Conservation (phyloP, 2,888 invertebrate genomes). For the Salpingus planirostris region DNA sequence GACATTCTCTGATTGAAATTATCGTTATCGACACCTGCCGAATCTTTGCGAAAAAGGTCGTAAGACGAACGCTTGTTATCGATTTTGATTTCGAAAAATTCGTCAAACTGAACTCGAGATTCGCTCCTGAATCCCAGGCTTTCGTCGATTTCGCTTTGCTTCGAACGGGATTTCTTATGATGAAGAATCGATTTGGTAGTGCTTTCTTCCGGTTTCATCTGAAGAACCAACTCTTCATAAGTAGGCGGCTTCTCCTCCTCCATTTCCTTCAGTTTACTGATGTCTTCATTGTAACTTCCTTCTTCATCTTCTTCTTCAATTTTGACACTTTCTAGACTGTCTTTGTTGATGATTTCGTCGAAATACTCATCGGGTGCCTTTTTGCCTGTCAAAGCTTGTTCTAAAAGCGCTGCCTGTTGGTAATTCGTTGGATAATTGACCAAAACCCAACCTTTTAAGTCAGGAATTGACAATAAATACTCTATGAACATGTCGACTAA, state of each 20-base stretch:
- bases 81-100: too few species aligned
- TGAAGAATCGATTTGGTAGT: too few species aligned
- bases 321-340: slow-evolving; percentile 29
- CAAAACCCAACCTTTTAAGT: slow-evolving; percentile 48
- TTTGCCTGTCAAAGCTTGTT: slow-evolving; percentile 49
- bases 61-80: too few species aligned
- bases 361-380: slow-evolving; percentile 42
- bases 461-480: slow-evolving; percentile 45
- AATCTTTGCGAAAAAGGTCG: too few species aligned
- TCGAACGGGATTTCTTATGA: too few species aligned
- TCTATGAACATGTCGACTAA: slow-evolving; percentile 51
- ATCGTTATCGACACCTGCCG: too few species aligned
- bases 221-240: too few species aligned
- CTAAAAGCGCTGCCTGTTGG: slow-evolving; percentile 50
- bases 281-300: background rate
- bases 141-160: too few species aligned
- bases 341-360: slow-evolving; percentile 33
- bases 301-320: slow-evolving; percentile 23
- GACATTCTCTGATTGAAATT: too few species aligned
- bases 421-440: slow-evolving; percentile 54
- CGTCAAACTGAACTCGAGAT: too few species aligned
- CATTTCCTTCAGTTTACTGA: background rate
- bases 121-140: too few species aligned
- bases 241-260: background rate
- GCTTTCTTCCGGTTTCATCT: too few species aligned